Conservation (phyloP, 1,140 invertebrate genomes). For the Hydropsyche tenuis region DNA sequence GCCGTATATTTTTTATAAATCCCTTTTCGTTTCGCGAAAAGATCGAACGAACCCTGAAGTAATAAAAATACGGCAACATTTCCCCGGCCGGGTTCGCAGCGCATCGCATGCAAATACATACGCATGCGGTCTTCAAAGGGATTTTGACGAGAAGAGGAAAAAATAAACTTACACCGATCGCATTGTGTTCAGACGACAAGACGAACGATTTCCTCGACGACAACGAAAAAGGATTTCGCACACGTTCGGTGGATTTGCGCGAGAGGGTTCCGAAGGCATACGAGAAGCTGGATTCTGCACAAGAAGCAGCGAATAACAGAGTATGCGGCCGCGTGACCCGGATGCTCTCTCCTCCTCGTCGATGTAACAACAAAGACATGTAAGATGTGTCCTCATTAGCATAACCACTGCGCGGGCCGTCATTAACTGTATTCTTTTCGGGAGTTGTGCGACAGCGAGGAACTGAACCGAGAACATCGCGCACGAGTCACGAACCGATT, state of each 20-base stretch:
- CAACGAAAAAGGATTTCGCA: not conserved
- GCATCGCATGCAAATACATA: no score
- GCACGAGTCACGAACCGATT: not conserved
- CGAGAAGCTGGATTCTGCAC: not conserved
- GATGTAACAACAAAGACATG: conserved; percentile 17
- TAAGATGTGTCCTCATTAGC: conserved; percentile 29
- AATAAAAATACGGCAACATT: no score
- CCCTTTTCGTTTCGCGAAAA: no score
- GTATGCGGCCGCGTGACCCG: conserved; percentile 15
- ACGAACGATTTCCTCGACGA: not conserved
- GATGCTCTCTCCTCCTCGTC: conserved; percentile 23
- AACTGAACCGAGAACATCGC: not conserved
- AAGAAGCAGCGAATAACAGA: no score
- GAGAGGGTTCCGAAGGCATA: no score
- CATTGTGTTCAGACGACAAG: not conserved
- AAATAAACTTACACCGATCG: no score
- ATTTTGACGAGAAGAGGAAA: no score
- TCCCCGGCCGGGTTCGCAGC: no score
- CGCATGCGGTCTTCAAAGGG: no score
- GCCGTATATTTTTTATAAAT: no score
- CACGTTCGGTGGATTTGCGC: not conserved
- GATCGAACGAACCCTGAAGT: no score
- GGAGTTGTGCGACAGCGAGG: not conserved
- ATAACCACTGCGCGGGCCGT: conserved; percentile 21
- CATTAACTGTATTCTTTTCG: conserved; percentile 34